Percentiles rank a stretch among this genome's conserved stretches.
phyloP scores from a whole-genome alignment of 2,113 vertebrate species.

The Suricata suricatta region DNA sequence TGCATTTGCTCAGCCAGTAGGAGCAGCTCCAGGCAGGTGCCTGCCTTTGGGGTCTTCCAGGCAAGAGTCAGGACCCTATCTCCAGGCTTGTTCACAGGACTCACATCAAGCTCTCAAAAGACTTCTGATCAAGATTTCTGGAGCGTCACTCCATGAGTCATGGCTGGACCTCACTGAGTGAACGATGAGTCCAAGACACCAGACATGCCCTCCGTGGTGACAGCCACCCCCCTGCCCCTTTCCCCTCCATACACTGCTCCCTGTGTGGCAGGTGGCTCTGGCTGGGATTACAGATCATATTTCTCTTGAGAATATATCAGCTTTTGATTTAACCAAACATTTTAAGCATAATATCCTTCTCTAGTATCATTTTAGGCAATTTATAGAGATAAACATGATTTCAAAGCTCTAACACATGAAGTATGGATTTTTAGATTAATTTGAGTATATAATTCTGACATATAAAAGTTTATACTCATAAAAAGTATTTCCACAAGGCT shows the following conservation, averaged over 20 bases:
- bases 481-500: background rate
- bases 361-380: slow-evolving; percentile 31
- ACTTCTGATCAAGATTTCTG: background rate
- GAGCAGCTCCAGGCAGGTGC: background rate
- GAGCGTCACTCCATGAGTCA: background rate
- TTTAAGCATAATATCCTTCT: background rate
- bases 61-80: background rate
- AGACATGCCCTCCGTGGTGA: background rate
- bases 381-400: slow-evolving; percentile 30
- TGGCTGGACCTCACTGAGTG: background rate
- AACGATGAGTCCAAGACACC: background rate
- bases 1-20: background rate
- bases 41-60: background rate
- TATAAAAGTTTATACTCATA: slow-evolving; percentile 7
- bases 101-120: background rate
- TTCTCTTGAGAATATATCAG: background rate
- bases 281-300: background rate
- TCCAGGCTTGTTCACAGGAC: background rate
- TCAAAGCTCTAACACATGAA: background rate
- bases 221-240: background rate
- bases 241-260: background rate
- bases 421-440: slow-evolving; percentile 33
- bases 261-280: background rate
- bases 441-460: slow-evolving; percentile 32
- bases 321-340: slow-evolving; percentile 15